Percentiles rank a stretch among this genome's conserved stretches.
These are phyloP conservation scores for Romanomermis culicivorax DNA, from an alignment of 2,888 invertebrate genomes.

Conservation along the genomic window DNA sequence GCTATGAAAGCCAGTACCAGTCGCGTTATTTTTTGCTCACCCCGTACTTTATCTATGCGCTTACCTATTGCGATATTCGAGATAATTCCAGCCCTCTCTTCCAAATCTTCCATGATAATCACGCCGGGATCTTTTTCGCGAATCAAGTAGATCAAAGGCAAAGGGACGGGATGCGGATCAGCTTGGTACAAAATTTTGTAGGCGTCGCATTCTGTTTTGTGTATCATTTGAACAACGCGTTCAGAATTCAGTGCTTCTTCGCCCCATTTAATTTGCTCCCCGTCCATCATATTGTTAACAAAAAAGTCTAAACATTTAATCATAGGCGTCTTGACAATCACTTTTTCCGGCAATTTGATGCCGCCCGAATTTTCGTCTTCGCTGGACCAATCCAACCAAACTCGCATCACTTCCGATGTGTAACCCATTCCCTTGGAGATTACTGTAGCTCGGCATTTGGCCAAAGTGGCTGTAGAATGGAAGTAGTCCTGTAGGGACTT, in stretches of 20 bases:
- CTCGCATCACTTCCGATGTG: not conserved
- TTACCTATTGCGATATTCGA: not conserved
- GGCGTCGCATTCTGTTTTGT: not conserved
- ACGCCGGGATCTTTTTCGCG: not conserved
- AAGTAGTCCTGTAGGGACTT: not conserved
- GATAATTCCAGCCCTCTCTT: not conserved
- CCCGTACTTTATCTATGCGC: not conserved
- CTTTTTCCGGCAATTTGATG: not conserved
- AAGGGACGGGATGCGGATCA: not conserved
- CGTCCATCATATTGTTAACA: not conserved
- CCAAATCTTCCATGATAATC: not conserved
- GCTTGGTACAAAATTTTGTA: not conserved
- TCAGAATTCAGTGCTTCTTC: not conserved
- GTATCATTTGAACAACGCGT: not conserved
- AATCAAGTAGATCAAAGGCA: not conserved
- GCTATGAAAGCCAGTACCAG: too few relatives aligned
- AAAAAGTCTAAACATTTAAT: not conserved
- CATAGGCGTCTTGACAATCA: not conserved
- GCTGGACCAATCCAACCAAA: not conserved
- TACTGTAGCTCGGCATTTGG: not conserved
- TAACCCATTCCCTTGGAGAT: not conserved
- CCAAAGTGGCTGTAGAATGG: not conserved
- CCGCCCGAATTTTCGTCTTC: not conserved
- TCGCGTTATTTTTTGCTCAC: too few relatives aligned
- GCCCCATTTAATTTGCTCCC: not conserved